Base-by-base conservation (phyloP, 2,888 invertebrate species). In the Celastrina argiolus region DNA sequence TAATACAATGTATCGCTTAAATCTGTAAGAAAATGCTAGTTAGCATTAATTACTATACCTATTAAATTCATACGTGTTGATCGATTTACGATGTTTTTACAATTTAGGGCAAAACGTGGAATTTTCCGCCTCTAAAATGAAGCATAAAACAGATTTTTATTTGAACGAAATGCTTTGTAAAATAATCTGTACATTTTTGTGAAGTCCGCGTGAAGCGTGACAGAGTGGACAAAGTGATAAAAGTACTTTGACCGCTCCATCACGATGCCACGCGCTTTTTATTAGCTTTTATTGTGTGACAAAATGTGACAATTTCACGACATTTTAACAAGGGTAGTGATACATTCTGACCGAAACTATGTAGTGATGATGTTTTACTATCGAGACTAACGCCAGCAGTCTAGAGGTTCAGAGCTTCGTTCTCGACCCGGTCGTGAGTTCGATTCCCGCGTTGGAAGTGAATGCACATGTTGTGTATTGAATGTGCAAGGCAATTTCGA, bases 151-250 rank as follows among this genome's bases (percentile, higher is more conserved):
- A 51, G 4, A 51, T 51, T 51, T 51, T 51, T 51, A 51, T 51
- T 51, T 26, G 51, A 51, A 10, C 51, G 14, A 51, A 51, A 51
- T 26, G 51, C 51, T 51, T 26, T 51, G 51, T 51, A 51, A 26
- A 51, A 51, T 51, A 51, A 51, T 51, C 51, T 51, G 22, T 51
- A 51, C 51, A 51, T 51, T 51, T 51, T 51, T 51, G 22, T 51
- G 51, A 51, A 51, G 51, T 51, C 26, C 51, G 10, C 51, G 22
- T 51, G 51, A 26, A 51, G 22, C 51, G 22, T 51, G 51, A 51
- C 51, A 26, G 22, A 51, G 51, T 51, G 51, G 51, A 51, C 51
- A 26, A 51, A 51, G 51, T 51, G 51, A 51, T 51, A 22, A 51
- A 51, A 51, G 51, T 26, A 22, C 51, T 51, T 51, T 51, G 51